Evolutionary conservation across 2,113 vertebrate genomes (phyloP), one percentile per base, ranked within the genome.

Genomic region (Saimiri boliviensis): DNA sequence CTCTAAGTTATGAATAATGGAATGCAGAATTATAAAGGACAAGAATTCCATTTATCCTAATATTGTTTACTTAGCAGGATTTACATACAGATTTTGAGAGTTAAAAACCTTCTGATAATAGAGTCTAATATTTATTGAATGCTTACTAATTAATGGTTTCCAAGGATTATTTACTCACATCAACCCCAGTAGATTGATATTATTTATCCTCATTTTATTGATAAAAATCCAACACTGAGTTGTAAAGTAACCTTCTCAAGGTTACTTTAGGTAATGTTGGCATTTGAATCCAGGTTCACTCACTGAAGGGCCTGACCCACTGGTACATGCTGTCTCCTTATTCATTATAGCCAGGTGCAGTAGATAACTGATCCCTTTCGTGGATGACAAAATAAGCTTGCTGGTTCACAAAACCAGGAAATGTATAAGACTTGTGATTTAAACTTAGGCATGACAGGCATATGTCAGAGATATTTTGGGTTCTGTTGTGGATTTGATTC

Each of bases 1-100:
- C 23, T 86, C 0, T 92, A 71, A 89, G 81, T 94, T 91, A 73
- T 82, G 40, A 94, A 68, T 85, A 60, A 71, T 82, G 81, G 58
- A 30, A 19, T 54, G 16, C 92, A 82, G 6, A 49, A 40, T 63
- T 90, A 25, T 77, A 86, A 77, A 60, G 82, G n/a, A 52, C n/a
- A 85, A 84, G 32, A 30, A 37, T 83, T 92, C 49, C 14, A 45
- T 5, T 30, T 83, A 52, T 54, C n/a, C 0, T 35, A 63, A 40
- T 83, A 13, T 25, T 37, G 4, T 71, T 71, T 77, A 82, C 58
- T 40, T 92, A 96, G 45, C n/a, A 49, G 42, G 52, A 83, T 86
- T 77, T 95, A 30, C 1, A 25, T n/a, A 45, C 17, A 52, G 30
- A 89, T 81, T 86, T n/a, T 89, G 54, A 85, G 84, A 89, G 56